Evolutionary conservation across 2,113 vertebrate genomes (phyloP).

Genomic region (Periophthalmodon schlosseri): DNA sequence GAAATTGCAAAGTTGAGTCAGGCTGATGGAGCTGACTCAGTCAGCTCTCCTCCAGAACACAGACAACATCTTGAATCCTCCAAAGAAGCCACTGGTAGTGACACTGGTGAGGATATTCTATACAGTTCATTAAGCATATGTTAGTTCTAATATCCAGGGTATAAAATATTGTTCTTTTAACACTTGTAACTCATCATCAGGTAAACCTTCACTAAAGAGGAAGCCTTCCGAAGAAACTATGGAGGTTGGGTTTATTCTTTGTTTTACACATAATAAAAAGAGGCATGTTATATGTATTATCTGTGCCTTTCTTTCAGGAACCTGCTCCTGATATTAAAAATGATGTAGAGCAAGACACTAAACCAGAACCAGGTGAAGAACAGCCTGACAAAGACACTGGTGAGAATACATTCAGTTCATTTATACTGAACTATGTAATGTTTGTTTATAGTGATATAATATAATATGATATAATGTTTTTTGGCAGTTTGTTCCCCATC

Average conservation of each 20-base stretch:
- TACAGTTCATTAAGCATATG: neutral
- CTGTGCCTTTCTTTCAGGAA: constrained; percentile 26
- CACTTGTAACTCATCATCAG: constrained; percentile 31
- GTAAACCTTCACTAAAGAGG: constrained; percentile 57
- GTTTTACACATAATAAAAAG: neutral
- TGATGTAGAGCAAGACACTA: constrained; percentile 14
- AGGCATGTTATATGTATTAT: neutral
- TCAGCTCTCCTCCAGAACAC: constrained; percentile 14
- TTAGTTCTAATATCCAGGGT: neutral
- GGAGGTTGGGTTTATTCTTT: constrained; percentile 54
- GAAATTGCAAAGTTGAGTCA: constrained; percentile 23
- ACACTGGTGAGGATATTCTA: constrained; percentile 30
- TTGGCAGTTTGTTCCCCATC: constrained; percentile 10
- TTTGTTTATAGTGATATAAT: neutral
- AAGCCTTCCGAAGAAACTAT: constrained; percentile 57
- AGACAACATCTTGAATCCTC: constrained; percentile 29
- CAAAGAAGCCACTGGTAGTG: constrained; percentile 18
- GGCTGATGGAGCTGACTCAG: neutral
- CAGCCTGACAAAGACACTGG: constrained; percentile 28
- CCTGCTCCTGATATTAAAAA: constrained; percentile 6
- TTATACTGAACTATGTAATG: neutral
- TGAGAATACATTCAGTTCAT: constrained; percentile 21
- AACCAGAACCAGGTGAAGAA: constrained; percentile 24
- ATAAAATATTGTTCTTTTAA: neutral
- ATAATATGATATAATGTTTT: neutral